Evolutionary conservation across 2,113 vertebrate genomes (phyloP), one percentile per base, ranked within the genome.

Genomic region (Cyprinodon variegatus): DNA sequence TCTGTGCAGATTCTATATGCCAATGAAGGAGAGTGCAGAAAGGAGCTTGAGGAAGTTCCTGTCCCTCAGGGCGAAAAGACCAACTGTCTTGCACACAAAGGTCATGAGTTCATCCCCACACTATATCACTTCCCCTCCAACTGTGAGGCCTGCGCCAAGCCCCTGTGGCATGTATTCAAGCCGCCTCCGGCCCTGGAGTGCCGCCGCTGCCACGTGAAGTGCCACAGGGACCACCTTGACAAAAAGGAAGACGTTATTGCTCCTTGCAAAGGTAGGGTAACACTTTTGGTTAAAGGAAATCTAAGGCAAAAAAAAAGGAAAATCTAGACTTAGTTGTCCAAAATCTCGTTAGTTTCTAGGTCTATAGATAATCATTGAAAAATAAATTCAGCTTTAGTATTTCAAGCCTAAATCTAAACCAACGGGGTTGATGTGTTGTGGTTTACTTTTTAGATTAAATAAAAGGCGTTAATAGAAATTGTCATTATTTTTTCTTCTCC

Each of bases 71-170:
- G 94, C n/a, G 98, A 99, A 87, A 99, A 97, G 91, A 94, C 96
- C 61, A 98, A 96, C 94, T 99, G 96, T 91, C 92, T 98, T 68
- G 95, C 96, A 84, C 97, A 99, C 91, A 99, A 99, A 93, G 98
- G 98, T 87, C 98, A 99, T 43, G 98, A 99, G 91, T 99, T 99
- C 91, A 99, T 99, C 89, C 98, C 97, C 85, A 99, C 98, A 0
- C 95, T 99, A 57, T 99, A 99, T 93, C 98, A 99, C 91, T 99
- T 99, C 76, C 98, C 98, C 57, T 95, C 98, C 79, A 99, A 97
- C 94, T 99, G 98, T 57, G 98, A 99, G 94, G 98, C 98, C 76
- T 99, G 98, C 92, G 83, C 98, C 95, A 99, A 99, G 91, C 98
- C 98, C 38, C 94, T 99, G 65, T 99, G 98, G 98, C 96, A 99